phyloP scores from a whole-genome alignment of 1,140 invertebrate species.

The Trichoplusia ni region DNA sequence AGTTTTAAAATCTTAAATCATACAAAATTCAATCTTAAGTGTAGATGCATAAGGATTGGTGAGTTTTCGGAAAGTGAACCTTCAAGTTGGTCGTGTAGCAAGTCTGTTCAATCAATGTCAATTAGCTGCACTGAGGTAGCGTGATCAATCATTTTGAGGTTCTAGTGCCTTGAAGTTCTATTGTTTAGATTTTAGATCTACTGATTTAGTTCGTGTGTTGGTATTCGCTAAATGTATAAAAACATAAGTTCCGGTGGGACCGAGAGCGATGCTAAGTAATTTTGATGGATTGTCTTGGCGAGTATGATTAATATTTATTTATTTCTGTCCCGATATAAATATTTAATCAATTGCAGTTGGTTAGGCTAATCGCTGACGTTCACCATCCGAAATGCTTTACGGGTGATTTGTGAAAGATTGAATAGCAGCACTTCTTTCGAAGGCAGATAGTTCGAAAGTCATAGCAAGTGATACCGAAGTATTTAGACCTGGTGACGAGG shows the following conservation, averaged over 20 bases:
- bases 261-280: background rate
- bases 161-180: conserved; percentile 47
- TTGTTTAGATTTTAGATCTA: conserved; percentile 67
- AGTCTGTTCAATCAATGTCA: conserved; percentile 76
- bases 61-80: conserved; percentile 22
- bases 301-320: background rate
- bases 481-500: too few species aligned
- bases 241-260: conserved; percentile 13
- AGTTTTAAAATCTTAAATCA: background rate
- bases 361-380: too few species aligned
- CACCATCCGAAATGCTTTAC: too few species aligned
- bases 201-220: conserved; percentile 19
- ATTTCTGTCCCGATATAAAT: too few species aligned
- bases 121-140: conserved; percentile 73
- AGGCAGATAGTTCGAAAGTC: too few species aligned
- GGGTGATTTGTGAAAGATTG: too few species aligned
- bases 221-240: conserved; percentile 21
- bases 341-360: too few species aligned
- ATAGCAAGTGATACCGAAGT: too few species aligned
- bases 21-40: background rate
- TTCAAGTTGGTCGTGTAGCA: conserved; percentile 27
- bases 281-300: conserved; percentile 3
- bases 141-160: conserved; percentile 67
- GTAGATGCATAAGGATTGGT: background rate
- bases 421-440: too few species aligned